Evolutionary conservation across 1,140 invertebrate species (phyloP).

Genomic region (Polypedilum pembai): DNA sequence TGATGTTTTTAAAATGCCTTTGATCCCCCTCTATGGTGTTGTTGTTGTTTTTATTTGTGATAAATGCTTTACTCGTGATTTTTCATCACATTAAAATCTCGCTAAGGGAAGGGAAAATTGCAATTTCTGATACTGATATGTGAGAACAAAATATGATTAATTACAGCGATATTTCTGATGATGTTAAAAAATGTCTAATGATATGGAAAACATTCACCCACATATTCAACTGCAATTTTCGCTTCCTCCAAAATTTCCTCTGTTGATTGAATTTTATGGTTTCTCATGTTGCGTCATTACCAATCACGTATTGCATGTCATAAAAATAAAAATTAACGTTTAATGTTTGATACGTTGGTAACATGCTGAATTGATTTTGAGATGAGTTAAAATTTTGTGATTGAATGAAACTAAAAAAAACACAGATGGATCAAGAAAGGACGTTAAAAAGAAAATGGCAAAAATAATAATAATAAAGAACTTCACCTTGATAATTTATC

Average conservation of each 20-base stretch:
- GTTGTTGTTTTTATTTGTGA: neutral
- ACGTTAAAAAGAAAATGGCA: neutral
- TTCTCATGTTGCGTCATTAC: slow-evolving; percentile 11
- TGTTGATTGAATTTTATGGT: slow-evolving; percentile 7
- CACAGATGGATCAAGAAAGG: neutral
- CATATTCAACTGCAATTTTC: neutral
- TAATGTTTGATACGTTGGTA: neutral
- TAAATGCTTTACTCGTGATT: neutral
- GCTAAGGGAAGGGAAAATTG: neutral
- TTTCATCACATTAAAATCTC: neutral
- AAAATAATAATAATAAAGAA: neutral
- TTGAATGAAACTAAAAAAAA: no score
- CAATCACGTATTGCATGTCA: slow-evolving; percentile 16
- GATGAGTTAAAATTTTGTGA: no score
- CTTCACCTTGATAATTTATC: slow-evolving; percentile 17
- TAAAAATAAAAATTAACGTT: slow-evolving; percentile 5
- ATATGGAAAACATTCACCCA: neutral
- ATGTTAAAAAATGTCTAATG: neutral
- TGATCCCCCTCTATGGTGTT: neutral
- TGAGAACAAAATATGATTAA: neutral
- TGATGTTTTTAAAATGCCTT: neutral
- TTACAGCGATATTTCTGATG: neutral
- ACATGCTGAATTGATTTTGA: neutral
- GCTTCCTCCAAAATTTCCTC: neutral
- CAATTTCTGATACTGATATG: neutral